Percentiles rank a stretch among this genome's conserved stretches.
phyloP scores from a whole-genome alignment of 2,797 vertebrate genomes.

The Limnodromus scolopaceus region DNA sequence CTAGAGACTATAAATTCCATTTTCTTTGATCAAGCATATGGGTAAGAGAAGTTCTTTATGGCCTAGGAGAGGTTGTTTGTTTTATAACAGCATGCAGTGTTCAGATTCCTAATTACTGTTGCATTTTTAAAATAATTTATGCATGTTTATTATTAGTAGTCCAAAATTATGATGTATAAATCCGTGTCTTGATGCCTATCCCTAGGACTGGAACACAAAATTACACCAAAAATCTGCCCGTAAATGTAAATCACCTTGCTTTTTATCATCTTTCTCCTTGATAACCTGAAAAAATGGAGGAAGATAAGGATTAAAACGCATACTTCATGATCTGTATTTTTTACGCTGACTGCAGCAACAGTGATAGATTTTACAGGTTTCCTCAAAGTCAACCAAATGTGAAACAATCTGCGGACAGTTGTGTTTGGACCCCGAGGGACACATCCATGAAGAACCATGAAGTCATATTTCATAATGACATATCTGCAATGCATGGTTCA shows the following conservation, averaged over 20 bases:
- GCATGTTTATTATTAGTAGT: background rate
- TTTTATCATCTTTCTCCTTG: background rate
- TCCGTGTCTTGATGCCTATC: background rate
- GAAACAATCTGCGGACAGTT: background rate
- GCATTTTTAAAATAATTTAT: background rate
- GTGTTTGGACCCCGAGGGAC: background rate
- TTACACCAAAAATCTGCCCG: background rate
- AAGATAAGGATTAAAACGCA: background rate
- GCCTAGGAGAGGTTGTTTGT: background rate
- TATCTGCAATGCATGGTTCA: background rate
- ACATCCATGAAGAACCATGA: background rate
- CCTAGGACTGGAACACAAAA: background rate
- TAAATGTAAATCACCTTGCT: background rate
- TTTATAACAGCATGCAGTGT: background rate
- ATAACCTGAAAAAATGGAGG: background rate
- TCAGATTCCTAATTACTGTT: background rate
- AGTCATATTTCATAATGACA: conserved; percentile 12
- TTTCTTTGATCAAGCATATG: background rate
- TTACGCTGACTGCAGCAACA: background rate
- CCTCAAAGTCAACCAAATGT: conserved; percentile 5
- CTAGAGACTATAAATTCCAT: background rate
- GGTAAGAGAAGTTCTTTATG: background rate
- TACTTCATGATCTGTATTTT: background rate
- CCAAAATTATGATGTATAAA: background rate
- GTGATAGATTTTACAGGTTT: background rate